Conservation (phyloP, 2,113 vertebrate genomes). For the Syngnathoides biaculeatus region DNA sequence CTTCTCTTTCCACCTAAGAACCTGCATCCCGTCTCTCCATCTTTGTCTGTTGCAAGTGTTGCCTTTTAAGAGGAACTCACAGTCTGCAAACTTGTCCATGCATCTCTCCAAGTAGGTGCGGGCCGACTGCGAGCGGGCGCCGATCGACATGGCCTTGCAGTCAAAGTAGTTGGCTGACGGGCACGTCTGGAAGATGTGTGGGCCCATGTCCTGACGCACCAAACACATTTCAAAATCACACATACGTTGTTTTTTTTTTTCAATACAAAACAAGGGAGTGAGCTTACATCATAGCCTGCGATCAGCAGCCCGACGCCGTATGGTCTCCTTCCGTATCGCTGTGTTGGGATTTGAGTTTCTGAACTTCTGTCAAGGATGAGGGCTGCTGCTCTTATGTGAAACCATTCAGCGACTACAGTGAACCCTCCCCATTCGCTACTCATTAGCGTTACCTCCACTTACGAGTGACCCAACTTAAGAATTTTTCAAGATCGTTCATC, state of each 20-base stretch:
- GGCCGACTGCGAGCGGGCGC: slow-evolving; percentile 93
- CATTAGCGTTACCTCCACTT: too few relatives aligned
- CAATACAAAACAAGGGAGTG: neutral
- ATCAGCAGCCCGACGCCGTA: slow-evolving; percentile 97
- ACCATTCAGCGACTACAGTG: neutral
- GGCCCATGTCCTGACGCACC: slow-evolving; percentile 86
- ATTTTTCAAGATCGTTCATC: too few relatives aligned
- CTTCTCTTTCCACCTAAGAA: too few relatives aligned
- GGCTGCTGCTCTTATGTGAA: neutral
- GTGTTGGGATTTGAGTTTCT: slow-evolving; percentile 98
- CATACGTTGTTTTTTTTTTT: too few relatives aligned
- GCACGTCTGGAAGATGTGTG: slow-evolving; percentile 98
- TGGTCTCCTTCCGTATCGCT: slow-evolving; percentile 91
- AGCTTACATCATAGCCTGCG: slow-evolving; percentile 92
- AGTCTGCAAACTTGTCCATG: slow-evolving; percentile 88
- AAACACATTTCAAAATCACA: neutral
- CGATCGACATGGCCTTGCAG: slow-evolving; percentile 97
- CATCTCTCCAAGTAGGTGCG: slow-evolving; percentile 94
- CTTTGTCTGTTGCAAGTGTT: neutral
- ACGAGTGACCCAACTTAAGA: too few relatives aligned
- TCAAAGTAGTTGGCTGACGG: slow-evolving; percentile 98
- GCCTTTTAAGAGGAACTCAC: slow-evolving; percentile 68
- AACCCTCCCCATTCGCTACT: neutral
- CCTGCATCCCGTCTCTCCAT: too few relatives aligned
- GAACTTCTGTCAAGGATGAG: slow-evolving; percentile 33